These are phyloP conservation scores for Drosophila pseudotalamancana DNA, from an alignment of 2,888 invertebrate species.

Conservation along the genomic window DNA sequence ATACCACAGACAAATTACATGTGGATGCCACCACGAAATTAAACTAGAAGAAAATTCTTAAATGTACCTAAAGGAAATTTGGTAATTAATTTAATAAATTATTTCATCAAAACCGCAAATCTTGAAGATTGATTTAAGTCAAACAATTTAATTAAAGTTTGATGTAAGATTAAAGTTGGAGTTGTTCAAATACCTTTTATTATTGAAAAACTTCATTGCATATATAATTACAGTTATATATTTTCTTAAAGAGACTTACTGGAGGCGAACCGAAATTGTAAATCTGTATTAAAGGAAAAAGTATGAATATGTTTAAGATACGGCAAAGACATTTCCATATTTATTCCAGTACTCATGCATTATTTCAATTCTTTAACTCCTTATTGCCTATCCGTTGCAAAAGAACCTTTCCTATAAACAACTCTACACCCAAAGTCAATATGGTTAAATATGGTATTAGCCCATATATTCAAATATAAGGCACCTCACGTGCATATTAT, in stretches of 20 bases:
- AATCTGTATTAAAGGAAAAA: too few species aligned
- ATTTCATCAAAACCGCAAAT: slow-evolving; percentile 1
- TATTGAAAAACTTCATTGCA: too few species aligned
- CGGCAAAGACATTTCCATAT: too few species aligned
- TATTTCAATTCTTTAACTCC: too few species aligned
- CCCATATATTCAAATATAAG: background rate
- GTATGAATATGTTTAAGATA: too few species aligned
- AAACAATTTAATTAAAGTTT: background rate
- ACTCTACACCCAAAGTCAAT: background rate
- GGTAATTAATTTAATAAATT: slow-evolving; percentile 16
- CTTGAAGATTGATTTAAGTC: background rate
- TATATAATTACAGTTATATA: background rate
- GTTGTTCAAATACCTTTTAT: too few species aligned
- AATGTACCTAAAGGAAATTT: slow-evolving; percentile 6
- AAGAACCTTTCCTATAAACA: background rate
- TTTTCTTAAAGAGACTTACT: too few species aligned
- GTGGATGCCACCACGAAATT: background rate
- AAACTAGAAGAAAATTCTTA: background rate
- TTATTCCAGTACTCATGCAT: too few species aligned
- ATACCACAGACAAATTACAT: slow-evolving; percentile 20
- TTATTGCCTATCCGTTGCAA: too few species aligned
- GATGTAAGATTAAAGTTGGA: too few species aligned
- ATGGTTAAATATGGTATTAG: background rate
- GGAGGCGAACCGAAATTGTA: too few species aligned
- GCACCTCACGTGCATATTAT: slow-evolving; percentile 30